Percentiles rank a stretch among this genome's conserved stretches.
phyloP scores from a whole-genome alignment of 2,888 invertebrate species.

The Chrysotoxum bicinctum region DNA sequence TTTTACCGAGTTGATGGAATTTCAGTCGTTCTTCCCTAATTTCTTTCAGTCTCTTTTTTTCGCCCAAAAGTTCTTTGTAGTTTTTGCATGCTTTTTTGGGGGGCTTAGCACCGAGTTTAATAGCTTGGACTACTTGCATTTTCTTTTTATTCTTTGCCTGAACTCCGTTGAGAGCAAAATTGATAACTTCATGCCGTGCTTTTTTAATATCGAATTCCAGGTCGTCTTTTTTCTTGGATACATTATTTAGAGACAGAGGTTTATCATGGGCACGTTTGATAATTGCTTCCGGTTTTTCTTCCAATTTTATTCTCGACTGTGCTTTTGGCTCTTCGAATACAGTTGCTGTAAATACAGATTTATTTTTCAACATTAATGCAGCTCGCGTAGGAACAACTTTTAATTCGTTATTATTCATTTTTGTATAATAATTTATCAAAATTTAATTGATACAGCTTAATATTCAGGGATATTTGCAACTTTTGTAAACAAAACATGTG shows the following conservation, averaged over 20 bases:
- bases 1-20: constrained; percentile 84
- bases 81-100: constrained; percentile 87
- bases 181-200: constrained; percentile 90
- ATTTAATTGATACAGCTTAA: not conserved
- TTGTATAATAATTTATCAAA: not conserved
- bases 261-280: not conserved
- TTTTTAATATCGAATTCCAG: constrained; percentile 87
- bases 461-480: not conserved
- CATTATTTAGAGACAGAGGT: not conserved
- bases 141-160: constrained; percentile 87
- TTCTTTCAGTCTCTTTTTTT: constrained; percentile 84
- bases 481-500: constrained; percentile 24
- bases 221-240: constrained; percentile 50
- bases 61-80: constrained; percentile 87
- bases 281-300: not conserved
- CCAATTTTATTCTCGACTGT: not conserved
- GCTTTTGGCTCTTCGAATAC: constrained; percentile 77
- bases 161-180: constrained; percentile 90
- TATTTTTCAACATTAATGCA: constrained; percentile 76
- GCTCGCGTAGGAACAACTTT: constrained; percentile 79
- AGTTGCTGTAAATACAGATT: constrained; percentile 76
- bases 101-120: constrained; percentile 92
- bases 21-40: constrained; percentile 82
- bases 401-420: constrained; percentile 72
- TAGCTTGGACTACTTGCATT: constrained; percentile 89